Percentiles rank a stretch among this genome's conserved stretches.
These are phyloP conservation scores for Aldabrachelys gigantea DNA, from an alignment of 2,113 vertebrate species.

Conservation along the genomic window DNA sequence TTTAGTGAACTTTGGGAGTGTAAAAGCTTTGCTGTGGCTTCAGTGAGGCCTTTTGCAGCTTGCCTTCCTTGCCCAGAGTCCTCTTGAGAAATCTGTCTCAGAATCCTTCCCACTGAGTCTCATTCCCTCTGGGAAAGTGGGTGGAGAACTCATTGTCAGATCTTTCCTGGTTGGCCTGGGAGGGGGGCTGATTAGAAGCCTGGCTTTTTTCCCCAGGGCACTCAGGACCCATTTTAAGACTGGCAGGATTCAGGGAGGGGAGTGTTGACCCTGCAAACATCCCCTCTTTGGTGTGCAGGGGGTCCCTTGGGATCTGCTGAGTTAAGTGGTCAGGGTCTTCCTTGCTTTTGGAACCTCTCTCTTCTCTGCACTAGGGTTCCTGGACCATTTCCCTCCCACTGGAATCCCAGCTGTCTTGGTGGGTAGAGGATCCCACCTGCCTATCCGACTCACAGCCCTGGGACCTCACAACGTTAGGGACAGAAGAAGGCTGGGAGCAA, in stretches of 20 bases:
- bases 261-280: background rate
- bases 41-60: background rate
- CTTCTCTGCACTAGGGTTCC: background rate
- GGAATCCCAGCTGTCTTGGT: background rate
- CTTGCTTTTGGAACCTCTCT: background rate
- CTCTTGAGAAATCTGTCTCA: too few species aligned
- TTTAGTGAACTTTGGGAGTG: background rate
- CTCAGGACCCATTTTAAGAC: too few species aligned
- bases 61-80: background rate
- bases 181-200: too few species aligned
- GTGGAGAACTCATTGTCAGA: too few species aligned
- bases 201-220: too few species aligned
- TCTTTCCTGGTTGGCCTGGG: too few species aligned
- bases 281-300: background rate
- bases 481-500: background rate
- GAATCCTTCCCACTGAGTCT: too few species aligned
- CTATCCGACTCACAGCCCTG: background rate
- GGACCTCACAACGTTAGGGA: background rate
- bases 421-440: too few species aligned
- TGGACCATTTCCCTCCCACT: background rate
- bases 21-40: background rate
- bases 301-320: background rate
- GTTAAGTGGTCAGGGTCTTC: background rate
- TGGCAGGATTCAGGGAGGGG: too few species aligned
- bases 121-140: too few species aligned